phyloP scores from a whole-genome alignment of 2,113 vertebrate species.

The Eptatretus burgeri region DNA sequence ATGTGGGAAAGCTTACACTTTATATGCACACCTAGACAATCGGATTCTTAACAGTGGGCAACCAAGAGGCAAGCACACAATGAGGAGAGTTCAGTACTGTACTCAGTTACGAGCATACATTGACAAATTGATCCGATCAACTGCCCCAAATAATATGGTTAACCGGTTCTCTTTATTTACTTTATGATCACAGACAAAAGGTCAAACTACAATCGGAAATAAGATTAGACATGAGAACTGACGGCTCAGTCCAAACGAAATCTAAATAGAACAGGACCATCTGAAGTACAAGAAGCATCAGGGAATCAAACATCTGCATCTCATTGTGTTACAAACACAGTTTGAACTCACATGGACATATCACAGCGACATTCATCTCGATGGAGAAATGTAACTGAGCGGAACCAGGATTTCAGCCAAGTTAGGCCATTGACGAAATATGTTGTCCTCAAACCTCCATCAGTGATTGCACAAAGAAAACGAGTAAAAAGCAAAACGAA shows the following conservation, averaged over 20 bases:
- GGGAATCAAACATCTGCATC: background rate
- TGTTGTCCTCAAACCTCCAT: background rate
- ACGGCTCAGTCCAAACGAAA: background rate
- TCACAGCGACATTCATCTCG: background rate
- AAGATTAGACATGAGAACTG: too few species aligned
- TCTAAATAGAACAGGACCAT: slow-evolving; percentile 11
- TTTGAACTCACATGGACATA: too few species aligned
- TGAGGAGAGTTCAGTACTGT: slow-evolving; percentile 1
- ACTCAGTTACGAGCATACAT: slow-evolving; percentile 9
- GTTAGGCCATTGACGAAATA: background rate
- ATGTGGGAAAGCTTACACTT: background rate
- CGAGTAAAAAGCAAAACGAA: too few species aligned
- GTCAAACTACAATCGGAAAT: background rate
- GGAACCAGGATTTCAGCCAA: background rate
- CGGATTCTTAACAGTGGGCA: slow-evolving; percentile 8
- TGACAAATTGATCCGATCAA: background rate
- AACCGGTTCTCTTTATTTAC: background rate
- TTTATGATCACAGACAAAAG: background rate
- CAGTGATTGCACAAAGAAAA: too few species aligned
- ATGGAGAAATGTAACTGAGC: background rate
- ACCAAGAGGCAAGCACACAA: background rate
- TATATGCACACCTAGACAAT: slow-evolving; percentile 9
- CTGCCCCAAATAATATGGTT: background rate
- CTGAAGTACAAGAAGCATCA: background rate
- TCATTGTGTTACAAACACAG: too few species aligned